phyloP scores from a whole-genome alignment of 2,797 vertebrate species.

The Argentina silus region DNA sequence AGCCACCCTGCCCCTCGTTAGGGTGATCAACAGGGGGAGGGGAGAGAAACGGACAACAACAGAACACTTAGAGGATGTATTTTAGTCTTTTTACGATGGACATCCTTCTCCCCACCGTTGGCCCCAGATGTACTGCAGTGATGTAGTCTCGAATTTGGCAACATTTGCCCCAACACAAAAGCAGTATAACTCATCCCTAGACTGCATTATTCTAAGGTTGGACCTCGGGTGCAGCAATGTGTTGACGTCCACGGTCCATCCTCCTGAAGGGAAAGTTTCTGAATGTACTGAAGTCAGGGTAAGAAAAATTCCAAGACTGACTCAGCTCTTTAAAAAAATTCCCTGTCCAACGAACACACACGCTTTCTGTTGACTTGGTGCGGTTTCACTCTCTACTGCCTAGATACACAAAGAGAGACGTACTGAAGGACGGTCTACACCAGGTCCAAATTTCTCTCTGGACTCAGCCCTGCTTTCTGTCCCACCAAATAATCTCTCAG shows the following conservation, averaged over 20 bases:
- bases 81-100: conserved; percentile 35
- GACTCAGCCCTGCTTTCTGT: conserved; percentile 21
- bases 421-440: conserved; percentile 16
- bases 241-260: conserved; percentile 32
- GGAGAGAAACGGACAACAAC: conserved; percentile 60
- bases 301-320: conserved; percentile 39
- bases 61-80: conserved; percentile 50
- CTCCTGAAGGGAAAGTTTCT: conserved; percentile 33
- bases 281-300: conserved; percentile 33
- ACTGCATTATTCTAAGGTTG: conserved; percentile 45
- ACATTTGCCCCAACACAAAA: conserved; percentile 33
- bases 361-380: conserved; percentile 56
- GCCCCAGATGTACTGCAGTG: conserved; percentile 30
- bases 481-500: conserved; percentile 41
- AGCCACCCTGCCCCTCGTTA: conserved; percentile 68
- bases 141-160: conserved; percentile 46
- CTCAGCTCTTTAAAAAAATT: conserved; percentile 48
- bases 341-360: conserved; percentile 7
- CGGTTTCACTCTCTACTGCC: conserved; percentile 51
- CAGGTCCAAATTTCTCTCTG: conserved; percentile 37
- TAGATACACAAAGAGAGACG: conserved; percentile 47
- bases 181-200: conserved; percentile 30
- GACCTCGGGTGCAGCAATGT: conserved; percentile 39
- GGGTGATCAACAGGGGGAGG: conserved; percentile 67
- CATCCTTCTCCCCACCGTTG: conserved; percentile 7